Base-by-base conservation (phyloP, 2,888 invertebrate genomes). In the Rotaria socialis region DNA sequence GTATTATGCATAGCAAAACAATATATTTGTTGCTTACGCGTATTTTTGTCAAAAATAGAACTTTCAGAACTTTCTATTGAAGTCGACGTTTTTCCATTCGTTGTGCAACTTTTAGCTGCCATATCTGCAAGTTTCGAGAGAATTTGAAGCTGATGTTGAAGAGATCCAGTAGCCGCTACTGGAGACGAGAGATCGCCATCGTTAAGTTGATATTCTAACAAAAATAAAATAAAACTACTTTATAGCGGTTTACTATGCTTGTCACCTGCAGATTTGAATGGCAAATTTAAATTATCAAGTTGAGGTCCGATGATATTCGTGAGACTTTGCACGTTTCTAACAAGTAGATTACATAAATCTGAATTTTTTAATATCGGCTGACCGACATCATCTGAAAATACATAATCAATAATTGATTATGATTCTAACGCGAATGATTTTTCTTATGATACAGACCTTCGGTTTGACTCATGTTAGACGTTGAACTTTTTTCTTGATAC, bases 401-500 rank as follows among this genome's bases (percentile, higher is more conserved):
- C 7, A 60, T 60, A 11, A 3, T 60, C 14, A 14, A 60, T 14
- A 24, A 60, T 27, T 10, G 5, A 7, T 11, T n/a, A 27, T 60
- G 5, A 16, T 16, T 67, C 2, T 14, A 14, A 4, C 10, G 3
- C 1, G 0, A 14, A 4, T 27, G 10, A 27, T 5, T 5, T 0
- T 67, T 1, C 10, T 3, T 27, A 27, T 27, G 7, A 47, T 47
- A 8, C 52, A 14, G 16, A 52, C 52, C 55, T 6, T 22, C 5
- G 22, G 8, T 52, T 5, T 22, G 22, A 7, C 22, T 10, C 2
- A 55, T 7, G 3, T 19, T 19, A 52, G 16, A 52, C 5, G 4
- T 52, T 16, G 14, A 16, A 52, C 0, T 22, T 6, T 55, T 55
- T 22, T 55, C 55, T 55, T 19, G 5, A 55, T 55, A 55, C 22